phyloP scores from a whole-genome alignment of 2,888 invertebrate genomes.

The Augiades crinisus region DNA sequence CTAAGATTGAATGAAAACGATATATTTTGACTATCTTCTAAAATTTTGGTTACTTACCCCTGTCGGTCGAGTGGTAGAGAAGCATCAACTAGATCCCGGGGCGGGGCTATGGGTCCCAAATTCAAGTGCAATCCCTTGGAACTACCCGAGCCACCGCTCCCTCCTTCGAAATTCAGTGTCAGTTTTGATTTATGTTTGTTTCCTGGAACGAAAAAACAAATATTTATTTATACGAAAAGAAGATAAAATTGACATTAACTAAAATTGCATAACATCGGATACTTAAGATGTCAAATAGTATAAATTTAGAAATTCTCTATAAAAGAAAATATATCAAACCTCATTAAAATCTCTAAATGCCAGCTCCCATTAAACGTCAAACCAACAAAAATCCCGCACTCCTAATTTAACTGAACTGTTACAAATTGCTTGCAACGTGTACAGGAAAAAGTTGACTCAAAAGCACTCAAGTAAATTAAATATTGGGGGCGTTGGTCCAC shows the following conservation, averaged over 20 bases:
- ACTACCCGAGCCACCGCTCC: conserved; percentile 68
- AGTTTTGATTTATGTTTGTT: conserved; percentile 85
- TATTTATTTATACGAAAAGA: too few relatives aligned
- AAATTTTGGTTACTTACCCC: conserved; percentile 82
- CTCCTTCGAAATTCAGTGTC: conserved; percentile 86
- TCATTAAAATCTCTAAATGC: conserved; percentile 29
- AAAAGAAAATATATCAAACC: not conserved
- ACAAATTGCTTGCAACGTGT: conserved; percentile 72
- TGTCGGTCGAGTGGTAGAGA: conserved; percentile 92
- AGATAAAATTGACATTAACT: not conserved
- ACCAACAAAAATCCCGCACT: conserved; percentile 51
- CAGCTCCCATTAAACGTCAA: conserved; percentile 46
- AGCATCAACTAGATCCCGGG: conserved; percentile 89
- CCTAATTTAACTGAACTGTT: conserved; percentile 71
- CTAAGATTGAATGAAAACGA: not conserved
- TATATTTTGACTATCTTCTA: not conserved
- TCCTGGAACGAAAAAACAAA: conserved; percentile 58
- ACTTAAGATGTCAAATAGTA: conserved; percentile 37
- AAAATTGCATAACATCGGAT: not conserved
- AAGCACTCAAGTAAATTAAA: conserved; percentile 80
- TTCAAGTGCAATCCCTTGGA: conserved; percentile 86
- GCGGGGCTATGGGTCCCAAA: conserved; percentile 83
- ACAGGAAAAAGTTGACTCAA: conserved; percentile 69
- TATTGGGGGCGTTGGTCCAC: conserved; percentile 65
- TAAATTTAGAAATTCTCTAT: conserved; percentile 30